Percentiles rank a stretch among this genome's conserved stretches.
Evolutionary conservation across 2,888 invertebrate genomes (phyloP).

Genomic region (Schrankia costaestrigalis): DNA sequence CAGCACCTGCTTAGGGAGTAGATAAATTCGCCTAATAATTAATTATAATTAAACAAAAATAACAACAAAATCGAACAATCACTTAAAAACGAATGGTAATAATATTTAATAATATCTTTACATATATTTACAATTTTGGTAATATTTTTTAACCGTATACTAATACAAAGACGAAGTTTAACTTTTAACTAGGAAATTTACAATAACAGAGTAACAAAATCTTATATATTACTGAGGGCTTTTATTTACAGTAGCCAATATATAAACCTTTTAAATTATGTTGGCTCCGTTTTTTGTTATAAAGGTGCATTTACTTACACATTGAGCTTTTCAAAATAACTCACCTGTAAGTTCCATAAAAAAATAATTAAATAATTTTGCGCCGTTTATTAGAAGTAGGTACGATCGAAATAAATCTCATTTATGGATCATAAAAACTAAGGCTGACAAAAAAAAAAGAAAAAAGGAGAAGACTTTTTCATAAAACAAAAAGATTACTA

Average conservation of each 20-base stretch:
- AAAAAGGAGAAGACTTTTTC: no score
- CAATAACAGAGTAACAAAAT: constrained; percentile 74
- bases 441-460: no score
- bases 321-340: no score
- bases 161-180: constrained; percentile 70
- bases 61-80: constrained; percentile 78
- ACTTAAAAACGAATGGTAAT: constrained; percentile 79
- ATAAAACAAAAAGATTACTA: no score
- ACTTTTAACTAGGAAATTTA: constrained; percentile 62
- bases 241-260: constrained; percentile 58
- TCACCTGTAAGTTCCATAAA: no score
- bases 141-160: constrained; percentile 72
- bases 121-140: constrained; percentile 79
- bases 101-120: constrained; percentile 80
- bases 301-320: no score
- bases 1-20: constrained; percentile 31
- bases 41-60: constrained; percentile 73
- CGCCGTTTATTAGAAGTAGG: no score
- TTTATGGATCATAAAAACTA: no score
- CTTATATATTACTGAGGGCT: constrained; percentile 49
- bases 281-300: constrained; percentile 6
- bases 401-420: no score
- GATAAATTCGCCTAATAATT: constrained; percentile 35
- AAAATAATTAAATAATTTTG: no score
- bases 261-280: constrained; percentile 27